Evolutionary conservation across 1,140 invertebrate genomes (phyloP).

Genomic region (Magallana ariakensis): DNA sequence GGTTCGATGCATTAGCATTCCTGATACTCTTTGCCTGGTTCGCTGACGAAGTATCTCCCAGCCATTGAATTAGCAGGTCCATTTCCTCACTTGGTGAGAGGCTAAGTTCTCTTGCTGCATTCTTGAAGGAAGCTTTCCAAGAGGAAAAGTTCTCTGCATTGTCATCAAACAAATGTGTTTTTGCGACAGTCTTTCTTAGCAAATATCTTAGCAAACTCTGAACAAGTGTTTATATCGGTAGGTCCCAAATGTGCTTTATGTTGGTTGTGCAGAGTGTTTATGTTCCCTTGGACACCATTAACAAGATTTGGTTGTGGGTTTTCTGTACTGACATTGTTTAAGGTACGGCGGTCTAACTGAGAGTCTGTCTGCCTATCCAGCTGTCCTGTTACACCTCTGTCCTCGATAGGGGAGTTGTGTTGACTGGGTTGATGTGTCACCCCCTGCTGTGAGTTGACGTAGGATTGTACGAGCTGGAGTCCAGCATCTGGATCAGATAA

Average conservation of each 20-base stretch:
- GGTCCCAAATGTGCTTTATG: background rate
- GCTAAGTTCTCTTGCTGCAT: constrained; percentile 37
- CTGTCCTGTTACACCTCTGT: background rate
- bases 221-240: background rate
- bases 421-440: background rate
- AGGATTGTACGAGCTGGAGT: background rate
- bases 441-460: background rate
- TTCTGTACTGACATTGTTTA: background rate
- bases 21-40: constrained; percentile 54
- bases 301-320: too few relatives aligned
- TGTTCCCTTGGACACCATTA: too few relatives aligned
- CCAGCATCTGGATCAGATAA: background rate
- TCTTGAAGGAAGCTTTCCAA: constrained; percentile 52
- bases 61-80: constrained; percentile 59
- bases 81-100: constrained; percentile 51
- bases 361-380: background rate
- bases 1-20: constrained; percentile 46
- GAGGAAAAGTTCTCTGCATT: constrained; percentile 26
- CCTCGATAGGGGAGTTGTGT: background rate
- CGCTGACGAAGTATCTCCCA: constrained; percentile 42
- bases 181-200: constrained; percentile 47
- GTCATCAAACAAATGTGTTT: constrained; percentile 31
- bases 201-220: constrained; percentile 42
- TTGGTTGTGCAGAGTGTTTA: too few relatives aligned
- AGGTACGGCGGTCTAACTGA: background rate